These are phyloP conservation scores for Podiceps cristatus DNA, from an alignment of 2,113 vertebrate species.

Conservation along the genomic window DNA sequence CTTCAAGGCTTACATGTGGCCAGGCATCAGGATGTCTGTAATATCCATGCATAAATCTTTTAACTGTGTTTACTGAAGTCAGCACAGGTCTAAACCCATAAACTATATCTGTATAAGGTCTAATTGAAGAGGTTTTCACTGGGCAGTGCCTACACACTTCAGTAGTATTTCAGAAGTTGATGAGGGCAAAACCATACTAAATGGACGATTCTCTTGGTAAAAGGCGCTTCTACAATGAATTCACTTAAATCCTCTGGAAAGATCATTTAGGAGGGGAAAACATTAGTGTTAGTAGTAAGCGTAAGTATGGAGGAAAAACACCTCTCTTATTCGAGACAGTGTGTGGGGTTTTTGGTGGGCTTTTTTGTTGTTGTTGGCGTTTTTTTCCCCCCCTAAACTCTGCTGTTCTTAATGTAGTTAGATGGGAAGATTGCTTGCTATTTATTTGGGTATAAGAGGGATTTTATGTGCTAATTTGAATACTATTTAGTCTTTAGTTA, in stretches of 20 bases:
- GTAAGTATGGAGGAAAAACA: background rate
- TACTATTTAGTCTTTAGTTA: background rate
- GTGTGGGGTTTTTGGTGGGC: background rate
- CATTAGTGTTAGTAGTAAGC: background rate
- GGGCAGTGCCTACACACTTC: background rate
- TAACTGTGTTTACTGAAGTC: background rate
- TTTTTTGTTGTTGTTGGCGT: background rate
- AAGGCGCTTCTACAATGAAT: background rate
- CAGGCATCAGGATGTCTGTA: background rate
- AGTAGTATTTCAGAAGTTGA: background rate
- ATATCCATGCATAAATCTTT: background rate
- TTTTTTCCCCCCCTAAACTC: background rate
- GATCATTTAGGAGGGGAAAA: background rate
- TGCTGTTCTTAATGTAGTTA: background rate
- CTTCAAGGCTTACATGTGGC: background rate
- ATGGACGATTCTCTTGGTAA: background rate
- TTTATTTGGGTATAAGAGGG: background rate
- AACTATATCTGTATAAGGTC: background rate
- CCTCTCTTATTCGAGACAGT: background rate
- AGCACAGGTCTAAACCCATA: background rate
- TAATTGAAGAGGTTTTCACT: background rate
- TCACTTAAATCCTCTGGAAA: background rate
- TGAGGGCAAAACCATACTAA: background rate
- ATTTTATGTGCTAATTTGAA: background rate
- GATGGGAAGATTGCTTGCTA: background rate